These are phyloP conservation scores for Conistra vaccinii DNA, from an alignment of 2,888 invertebrate genomes.

Conservation along the genomic window DNA sequence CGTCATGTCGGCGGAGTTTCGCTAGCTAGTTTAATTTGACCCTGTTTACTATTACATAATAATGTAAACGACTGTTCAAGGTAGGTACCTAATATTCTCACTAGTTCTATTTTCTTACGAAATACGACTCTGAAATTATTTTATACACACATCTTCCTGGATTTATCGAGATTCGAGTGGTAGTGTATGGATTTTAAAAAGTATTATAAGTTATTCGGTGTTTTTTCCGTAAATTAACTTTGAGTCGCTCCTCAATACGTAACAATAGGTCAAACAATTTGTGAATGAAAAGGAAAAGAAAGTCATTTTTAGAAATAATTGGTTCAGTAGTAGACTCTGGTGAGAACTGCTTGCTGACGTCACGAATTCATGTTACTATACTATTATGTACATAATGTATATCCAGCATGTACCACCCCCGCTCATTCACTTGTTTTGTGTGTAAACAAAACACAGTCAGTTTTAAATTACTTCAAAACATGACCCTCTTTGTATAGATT, in stretches of 20 bases:
- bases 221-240: conserved; percentile 34
- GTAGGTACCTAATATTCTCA: not conserved
- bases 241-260: conserved; percentile 15
- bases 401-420: not conserved
- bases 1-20: too few species aligned
- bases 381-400: not conserved
- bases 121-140: not conserved
- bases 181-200: not conserved
- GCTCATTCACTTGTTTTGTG: conserved; percentile 28
- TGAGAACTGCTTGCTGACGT: conserved; percentile 26
- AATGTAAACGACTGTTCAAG: not conserved
- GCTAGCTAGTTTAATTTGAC: too few species aligned
- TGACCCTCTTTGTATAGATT: conserved; percentile 36
- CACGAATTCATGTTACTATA: conserved; percentile 13
- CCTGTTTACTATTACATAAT: not conserved
- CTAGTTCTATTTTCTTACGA: not conserved
- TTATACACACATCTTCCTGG: not conserved
- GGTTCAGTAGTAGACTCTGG: conserved; percentile 12
- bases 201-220: conserved; percentile 17
- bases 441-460: conserved; percentile 41
- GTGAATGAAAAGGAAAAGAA: conserved; percentile 39
- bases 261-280: conserved; percentile 39
- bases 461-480: conserved; percentile 57
- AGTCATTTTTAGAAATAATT: conserved; percentile 45
- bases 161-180: conserved; percentile 4